A percentile compares a stretch with the other conserved stretches of the same genome.
Evolutionary conservation across 2,797 vertebrate species (phyloP).

Genomic region (Anabacerthia variegaticeps): DNA sequence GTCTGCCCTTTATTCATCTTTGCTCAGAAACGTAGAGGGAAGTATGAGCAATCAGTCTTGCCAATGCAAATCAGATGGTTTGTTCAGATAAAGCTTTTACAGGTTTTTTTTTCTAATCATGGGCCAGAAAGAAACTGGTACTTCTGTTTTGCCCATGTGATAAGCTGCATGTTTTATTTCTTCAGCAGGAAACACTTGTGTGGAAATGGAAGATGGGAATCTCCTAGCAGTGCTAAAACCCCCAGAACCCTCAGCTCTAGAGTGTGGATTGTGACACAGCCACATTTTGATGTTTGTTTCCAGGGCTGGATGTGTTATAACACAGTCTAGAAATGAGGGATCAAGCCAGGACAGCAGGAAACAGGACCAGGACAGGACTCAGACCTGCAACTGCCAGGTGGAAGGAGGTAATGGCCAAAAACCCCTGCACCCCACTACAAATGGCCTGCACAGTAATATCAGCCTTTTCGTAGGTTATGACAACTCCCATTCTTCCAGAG

Average conservation of each 20-base stretch:
- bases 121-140: not conserved
- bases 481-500: not conserved
- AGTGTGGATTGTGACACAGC: fast-evolving
- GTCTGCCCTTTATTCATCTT: not conserved
- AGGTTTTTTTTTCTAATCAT: not conserved
- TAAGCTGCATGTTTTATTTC: not conserved
- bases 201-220: not conserved
- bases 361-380: not conserved
- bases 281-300: not conserved
- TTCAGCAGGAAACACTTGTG: not conserved
- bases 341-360: not conserved
- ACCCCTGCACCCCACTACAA: not conserved
- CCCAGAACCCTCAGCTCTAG: not conserved
- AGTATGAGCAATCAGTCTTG: not conserved
- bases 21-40: not conserved
- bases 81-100: not conserved
- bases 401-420: not conserved
- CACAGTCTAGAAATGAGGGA: not conserved
- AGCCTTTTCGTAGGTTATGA: not conserved
- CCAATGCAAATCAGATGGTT: conserved; percentile 16
- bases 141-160: not conserved
- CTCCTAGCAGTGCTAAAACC: not conserved
- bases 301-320: not conserved
- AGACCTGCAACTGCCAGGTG: not conserved
- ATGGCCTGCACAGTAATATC: not conserved